Percentiles rank a stretch among this genome's conserved stretches.
Evolutionary conservation across 2,888 invertebrate species (phyloP).

Genomic region (Alitta virens): DNA sequence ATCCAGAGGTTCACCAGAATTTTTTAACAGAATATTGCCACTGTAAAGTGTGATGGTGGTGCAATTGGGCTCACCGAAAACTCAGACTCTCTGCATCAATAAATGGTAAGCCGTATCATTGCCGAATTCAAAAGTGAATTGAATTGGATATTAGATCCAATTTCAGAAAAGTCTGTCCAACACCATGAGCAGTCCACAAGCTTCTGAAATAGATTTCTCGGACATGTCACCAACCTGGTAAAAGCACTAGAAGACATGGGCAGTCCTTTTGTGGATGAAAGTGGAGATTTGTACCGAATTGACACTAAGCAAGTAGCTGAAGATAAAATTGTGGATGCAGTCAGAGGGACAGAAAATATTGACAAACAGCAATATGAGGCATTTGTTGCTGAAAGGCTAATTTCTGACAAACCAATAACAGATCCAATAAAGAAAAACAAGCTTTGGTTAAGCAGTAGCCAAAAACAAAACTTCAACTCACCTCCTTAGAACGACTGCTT

Average conservation of each 20-base stretch:
- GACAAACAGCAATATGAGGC: not conserved
- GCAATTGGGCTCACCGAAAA: constrained; percentile 17
- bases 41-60: constrained; percentile 16
- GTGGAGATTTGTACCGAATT: constrained; percentile 3
- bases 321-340: constrained; percentile 4
- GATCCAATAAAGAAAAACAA: not conserved
- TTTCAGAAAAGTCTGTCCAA: no score
- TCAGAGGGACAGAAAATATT: not conserved
- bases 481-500: not conserved
- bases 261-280: constrained; percentile 19
- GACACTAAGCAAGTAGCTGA: constrained; percentile 7
- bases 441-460: not conserved
- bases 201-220: not conserved
- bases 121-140: constrained; percentile 17
- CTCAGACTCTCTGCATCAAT: not conserved
- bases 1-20: constrained; percentile 11
- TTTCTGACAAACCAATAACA: not conserved
- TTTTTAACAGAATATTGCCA: constrained; percentile 18
- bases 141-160: constrained; percentile 6
- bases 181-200: not conserved
- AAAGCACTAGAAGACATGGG: constrained; percentile 15
- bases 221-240: constrained; percentile 6
- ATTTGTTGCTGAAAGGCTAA: constrained; percentile 1
- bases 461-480: not conserved
- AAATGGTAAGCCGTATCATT: constrained; percentile 16